phyloP scores from a whole-genome alignment of 2,888 invertebrate genomes.

The Hydroisotoma schaefferi region DNA sequence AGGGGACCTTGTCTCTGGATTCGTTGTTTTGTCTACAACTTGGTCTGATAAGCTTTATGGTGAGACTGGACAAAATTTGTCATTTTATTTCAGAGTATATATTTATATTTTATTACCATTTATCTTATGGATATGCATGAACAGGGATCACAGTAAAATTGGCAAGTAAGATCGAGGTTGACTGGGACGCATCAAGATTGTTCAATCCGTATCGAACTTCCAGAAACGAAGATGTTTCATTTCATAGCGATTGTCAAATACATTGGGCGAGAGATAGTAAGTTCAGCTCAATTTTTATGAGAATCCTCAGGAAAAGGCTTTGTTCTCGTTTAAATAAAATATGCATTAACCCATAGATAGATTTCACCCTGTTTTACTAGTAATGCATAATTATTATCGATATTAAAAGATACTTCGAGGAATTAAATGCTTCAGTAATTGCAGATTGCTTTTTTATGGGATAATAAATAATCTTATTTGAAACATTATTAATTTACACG shows the following conservation, averaged over 20 bases:
- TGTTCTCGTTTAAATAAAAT: too few species aligned
- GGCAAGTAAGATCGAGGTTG: conserved; percentile 23
- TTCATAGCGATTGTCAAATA: conserved; percentile 23
- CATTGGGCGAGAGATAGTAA: neutral
- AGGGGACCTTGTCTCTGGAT: conserved; percentile 22
- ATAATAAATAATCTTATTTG: too few species aligned
- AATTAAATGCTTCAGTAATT: too few species aligned
- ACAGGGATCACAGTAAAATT: conserved; percentile 24
- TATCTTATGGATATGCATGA: neutral
- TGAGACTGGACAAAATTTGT: conserved; percentile 1
- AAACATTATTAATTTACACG: too few species aligned
- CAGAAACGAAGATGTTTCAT: conserved; percentile 18
- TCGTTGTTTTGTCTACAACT: conserved; percentile 16
- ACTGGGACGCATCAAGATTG: conserved; percentile 23
- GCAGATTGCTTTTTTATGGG: too few species aligned
- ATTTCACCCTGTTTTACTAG: too few species aligned
- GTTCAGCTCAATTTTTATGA: neutral
- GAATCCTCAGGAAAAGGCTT: neutral
- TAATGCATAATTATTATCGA: too few species aligned
- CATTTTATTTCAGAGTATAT: neutral
- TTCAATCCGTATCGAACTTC: conserved; percentile 12
- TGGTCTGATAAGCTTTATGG: conserved; percentile 27
- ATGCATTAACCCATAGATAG: too few species aligned
- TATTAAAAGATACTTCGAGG: too few species aligned
- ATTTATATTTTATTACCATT: neutral